These are phyloP conservation scores for Puntigrus tetrazona DNA, from an alignment of 2,113 vertebrate species.

Conservation along the genomic window DNA sequence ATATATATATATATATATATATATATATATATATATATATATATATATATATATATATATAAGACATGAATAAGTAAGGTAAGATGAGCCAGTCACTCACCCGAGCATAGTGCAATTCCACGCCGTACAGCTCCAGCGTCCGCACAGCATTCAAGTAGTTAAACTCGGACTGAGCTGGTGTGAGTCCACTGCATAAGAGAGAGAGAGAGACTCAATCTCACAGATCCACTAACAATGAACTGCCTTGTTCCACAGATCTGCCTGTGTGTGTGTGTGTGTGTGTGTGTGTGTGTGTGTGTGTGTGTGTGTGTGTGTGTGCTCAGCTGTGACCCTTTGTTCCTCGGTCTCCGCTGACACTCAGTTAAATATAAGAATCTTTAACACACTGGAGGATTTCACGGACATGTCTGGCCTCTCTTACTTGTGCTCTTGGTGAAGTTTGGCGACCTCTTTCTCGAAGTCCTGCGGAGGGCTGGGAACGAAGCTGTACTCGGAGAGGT, in stretches of 20 bases:
- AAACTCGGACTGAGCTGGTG: constrained; percentile 97
- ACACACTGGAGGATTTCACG: constrained; percentile 15
- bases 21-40: too few relatives aligned
- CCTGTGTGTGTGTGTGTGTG: constrained; percentile 28
- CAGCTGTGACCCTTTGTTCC: constrained; percentile 32
- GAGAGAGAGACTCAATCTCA: constrained; percentile 48
- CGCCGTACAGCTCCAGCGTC: constrained; percentile 95
- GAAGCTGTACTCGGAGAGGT: constrained; percentile 93
- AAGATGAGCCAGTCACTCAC: constrained; percentile 74
- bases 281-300: constrained; percentile 26
- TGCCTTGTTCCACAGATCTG: constrained; percentile 47
- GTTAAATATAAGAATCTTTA: constrained; percentile 22
- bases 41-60: too few relatives aligned
- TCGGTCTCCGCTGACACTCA: constrained; percentile 19
- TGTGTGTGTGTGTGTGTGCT: constrained; percentile 36
- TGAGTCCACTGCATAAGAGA: constrained; percentile 82
- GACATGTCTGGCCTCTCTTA: constrained; percentile 61
- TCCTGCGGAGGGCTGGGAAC: constrained; percentile 91
- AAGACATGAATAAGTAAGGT: too few relatives aligned
- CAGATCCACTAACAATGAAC: constrained; percentile 45
- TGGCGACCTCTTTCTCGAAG: constrained; percentile 97
- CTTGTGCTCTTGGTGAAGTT: constrained; percentile 98
- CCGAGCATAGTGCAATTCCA: constrained; percentile 99
- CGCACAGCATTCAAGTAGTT: constrained; percentile 95
- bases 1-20: too few relatives aligned